These are phyloP conservation scores for Hartigia nigra DNA, from an alignment of 2,888 invertebrate species.

Conservation along the genomic window DNA sequence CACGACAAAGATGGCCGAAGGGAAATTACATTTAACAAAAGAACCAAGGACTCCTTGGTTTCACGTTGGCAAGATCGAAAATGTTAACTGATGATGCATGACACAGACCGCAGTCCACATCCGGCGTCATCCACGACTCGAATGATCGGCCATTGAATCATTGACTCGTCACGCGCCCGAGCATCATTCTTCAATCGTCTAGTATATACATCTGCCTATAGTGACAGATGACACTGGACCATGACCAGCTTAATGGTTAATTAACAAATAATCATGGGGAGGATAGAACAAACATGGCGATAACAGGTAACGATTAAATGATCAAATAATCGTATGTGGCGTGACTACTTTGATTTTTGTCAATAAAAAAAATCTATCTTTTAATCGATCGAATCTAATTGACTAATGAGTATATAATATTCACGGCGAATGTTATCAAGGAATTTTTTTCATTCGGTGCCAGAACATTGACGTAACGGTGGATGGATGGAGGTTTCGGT, in stretches of 20 bases:
- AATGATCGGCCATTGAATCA: slow-evolving; percentile 26
- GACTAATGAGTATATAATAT: neutral
- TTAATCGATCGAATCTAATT: neutral
- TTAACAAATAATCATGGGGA: neutral
- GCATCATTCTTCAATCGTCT: neutral
- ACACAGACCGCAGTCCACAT: slow-evolving; percentile 65
- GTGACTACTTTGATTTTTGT: neutral
- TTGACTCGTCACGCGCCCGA: neutral
- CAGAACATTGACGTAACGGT: neutral
- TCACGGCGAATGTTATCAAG: neutral
- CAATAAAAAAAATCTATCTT: neutral
- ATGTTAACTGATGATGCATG: slow-evolving; percentile 60
- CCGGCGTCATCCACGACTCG: slow-evolving; percentile 52
- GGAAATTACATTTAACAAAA: neutral
- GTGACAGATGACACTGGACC: neutral
- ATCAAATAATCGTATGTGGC: neutral
- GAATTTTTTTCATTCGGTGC: neutral
- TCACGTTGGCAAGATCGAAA: slow-evolving; percentile 10
- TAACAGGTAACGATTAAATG: neutral
- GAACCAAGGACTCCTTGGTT: neutral
- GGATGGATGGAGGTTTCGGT: neutral
- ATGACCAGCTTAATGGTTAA: neutral
- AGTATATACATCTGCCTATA: neutral
- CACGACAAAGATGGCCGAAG: neutral
- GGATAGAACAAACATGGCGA: neutral